Conservation (phyloP, 2,888 invertebrate species). For the Sthenelais limicola region DNA sequence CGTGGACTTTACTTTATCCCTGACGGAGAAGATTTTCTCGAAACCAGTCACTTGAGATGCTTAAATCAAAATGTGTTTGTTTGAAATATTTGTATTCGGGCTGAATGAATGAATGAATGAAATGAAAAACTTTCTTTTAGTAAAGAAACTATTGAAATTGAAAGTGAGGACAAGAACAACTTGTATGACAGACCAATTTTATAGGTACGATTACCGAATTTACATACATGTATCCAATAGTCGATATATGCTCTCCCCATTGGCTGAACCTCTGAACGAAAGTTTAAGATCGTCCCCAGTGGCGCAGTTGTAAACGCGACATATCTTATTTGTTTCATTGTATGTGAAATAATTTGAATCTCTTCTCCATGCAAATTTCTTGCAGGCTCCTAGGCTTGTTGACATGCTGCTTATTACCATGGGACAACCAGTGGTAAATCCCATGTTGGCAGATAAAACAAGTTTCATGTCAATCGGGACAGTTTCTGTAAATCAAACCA, state of each 20-base stretch:
- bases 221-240: neutral
- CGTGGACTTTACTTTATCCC: neutral
- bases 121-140: too few species aligned
- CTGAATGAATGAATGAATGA: too few species aligned
- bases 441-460: neutral
- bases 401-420: neutral
- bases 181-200: too few species aligned
- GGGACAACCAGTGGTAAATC: neutral
- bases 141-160: too few species aligned
- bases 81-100: neutral
- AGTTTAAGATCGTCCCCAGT: conserved; percentile 1
- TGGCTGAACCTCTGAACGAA: neutral
- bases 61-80: neutral
- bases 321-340: neutral
- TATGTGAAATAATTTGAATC: conserved; percentile 3
- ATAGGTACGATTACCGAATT: too few species aligned
- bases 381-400: neutral
- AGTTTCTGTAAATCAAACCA: conserved; percentile 1
- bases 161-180: too few species aligned
- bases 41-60: neutral
- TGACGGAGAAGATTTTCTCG: neutral
- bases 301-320: neutral
- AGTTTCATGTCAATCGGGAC: neutral
- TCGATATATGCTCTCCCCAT: neutral
- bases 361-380: neutral